Evolutionary conservation across 2,888 invertebrate species (phyloP), one percentile per base, ranked within the genome.

Genomic region (Noctua pronuba): DNA sequence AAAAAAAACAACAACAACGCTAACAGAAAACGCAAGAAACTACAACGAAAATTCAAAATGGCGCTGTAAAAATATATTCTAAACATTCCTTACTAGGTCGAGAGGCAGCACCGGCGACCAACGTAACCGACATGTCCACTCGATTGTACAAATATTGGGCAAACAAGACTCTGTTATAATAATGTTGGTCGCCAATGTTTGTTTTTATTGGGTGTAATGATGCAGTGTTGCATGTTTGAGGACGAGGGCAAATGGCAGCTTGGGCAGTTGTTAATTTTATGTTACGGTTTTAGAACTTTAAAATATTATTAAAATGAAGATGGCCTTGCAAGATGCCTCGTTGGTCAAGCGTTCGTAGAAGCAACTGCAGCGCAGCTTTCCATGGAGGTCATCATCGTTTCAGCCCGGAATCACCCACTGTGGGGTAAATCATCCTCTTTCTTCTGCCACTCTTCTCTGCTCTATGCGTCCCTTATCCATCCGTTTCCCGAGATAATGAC

Each of bases 141-240:
- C 79, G 83, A 84, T 91, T 92, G 93, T 92, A 92, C 91, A 94
- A 94, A 94, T 92, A 94, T 93, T 93, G 91, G 90, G 91, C 88
- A 90, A 91, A 91, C 90, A 90, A 88, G 88, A 89, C 88, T 90
- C 88, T 88, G 90, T 86, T 89, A 89, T 92, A 93, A 93, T 91
- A 92, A 91, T 92, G 91, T 91, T 91, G 92, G 90, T 86, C 88
- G 84, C 89, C 86, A 86, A 87, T 91, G 90, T 92, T 92, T 92
- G 88, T 89, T 86, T 79, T 88, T 90, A 89, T 88, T 91, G 86
- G 86, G 80, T 90, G 90, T 91, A 90, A 92, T 88, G 89, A 90
- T 89, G 89, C 86, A 89, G 85, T 84, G 82, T 86, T 87, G 87
- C 88, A 88, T 81, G 89, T 77, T 80, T 65, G 75, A 68, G 80